Evolutionary conservation across 2,888 invertebrate genomes (phyloP).

Genomic region (Drosophila subsilvestris): DNA sequence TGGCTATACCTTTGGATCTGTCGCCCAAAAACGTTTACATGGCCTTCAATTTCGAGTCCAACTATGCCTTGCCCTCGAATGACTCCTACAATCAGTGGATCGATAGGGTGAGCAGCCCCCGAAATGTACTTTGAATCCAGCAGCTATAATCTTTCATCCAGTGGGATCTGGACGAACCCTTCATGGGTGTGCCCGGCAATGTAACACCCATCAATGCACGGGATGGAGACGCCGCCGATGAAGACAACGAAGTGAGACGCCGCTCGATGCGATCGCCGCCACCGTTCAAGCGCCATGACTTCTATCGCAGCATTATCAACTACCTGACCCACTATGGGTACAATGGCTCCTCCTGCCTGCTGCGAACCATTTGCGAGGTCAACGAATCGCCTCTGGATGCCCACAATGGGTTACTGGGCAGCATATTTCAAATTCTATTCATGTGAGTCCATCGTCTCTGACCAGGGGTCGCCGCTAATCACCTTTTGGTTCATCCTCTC

Average conservation of each 20-base stretch:
- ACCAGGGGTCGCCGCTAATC: slow-evolving; percentile 44
- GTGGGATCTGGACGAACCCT: slow-evolving; percentile 80
- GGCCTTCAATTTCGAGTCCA: slow-evolving; percentile 90
- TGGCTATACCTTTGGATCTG: slow-evolving; percentile 89
- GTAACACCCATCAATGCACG: slow-evolving; percentile 78
- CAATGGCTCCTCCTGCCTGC: slow-evolving; percentile 86
- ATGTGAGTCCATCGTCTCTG: slow-evolving; percentile 85
- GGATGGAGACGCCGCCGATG: slow-evolving; percentile 7
- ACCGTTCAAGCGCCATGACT: slow-evolving; percentile 71
- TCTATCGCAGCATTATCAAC: slow-evolving; percentile 76
- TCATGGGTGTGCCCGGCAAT: slow-evolving; percentile 76
- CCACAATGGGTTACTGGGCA: slow-evolving; percentile 88
- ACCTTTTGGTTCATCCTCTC: slow-evolving; percentile 43
- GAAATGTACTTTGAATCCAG: background rate
- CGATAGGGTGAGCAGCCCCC: slow-evolving; percentile 85
- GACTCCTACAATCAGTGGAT: slow-evolving; percentile 86
- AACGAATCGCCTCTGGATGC: slow-evolving; percentile 82
- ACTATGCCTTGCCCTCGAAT: slow-evolving; percentile 87
- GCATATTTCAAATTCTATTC: slow-evolving; percentile 88
- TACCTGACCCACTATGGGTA: slow-evolving; percentile 78
- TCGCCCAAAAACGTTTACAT: slow-evolving; percentile 89
- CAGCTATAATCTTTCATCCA: slow-evolving; percentile 31
- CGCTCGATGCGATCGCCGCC: slow-evolving; percentile 53
- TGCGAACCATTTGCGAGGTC: slow-evolving; percentile 88
- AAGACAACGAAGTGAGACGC: slow-evolving; percentile 18